phyloP scores from a whole-genome alignment of 2,797 vertebrate genomes.

The Tamandua tetradactyla region DNA sequence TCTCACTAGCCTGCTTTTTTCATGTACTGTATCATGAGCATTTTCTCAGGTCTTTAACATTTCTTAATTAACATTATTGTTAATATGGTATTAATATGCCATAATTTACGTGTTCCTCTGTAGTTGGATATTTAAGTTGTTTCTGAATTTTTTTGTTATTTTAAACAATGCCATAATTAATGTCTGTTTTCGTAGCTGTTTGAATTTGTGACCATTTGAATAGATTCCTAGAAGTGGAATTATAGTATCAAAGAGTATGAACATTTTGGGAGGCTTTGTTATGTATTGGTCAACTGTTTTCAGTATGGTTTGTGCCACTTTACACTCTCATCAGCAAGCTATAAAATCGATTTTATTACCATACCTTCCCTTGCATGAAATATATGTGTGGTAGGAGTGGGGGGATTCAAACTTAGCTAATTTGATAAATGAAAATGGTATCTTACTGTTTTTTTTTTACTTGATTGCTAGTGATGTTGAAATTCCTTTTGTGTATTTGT shows the following conservation, averaged over 20 bases:
- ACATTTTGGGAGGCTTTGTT: background rate
- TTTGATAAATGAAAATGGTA: background rate
- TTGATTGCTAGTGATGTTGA: background rate
- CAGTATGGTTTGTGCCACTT: background rate
- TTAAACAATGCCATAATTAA: background rate
- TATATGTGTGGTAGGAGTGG: accelerated
- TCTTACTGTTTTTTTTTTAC: background rate
- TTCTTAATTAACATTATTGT: conserved; percentile 32
- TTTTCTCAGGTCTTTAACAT: conserved; percentile 6
- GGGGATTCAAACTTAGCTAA: background rate
- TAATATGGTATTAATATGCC: background rate
- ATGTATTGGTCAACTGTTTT: background rate
- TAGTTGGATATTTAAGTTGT: background rate
- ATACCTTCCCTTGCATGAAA: background rate
- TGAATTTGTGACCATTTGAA: background rate
- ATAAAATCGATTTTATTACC: background rate
- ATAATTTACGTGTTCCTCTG: background rate
- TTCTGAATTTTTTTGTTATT: conserved; percentile 9
- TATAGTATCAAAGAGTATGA: background rate
- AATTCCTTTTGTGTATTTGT: conserved; percentile 6
- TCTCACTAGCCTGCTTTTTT: background rate
- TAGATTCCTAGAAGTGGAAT: background rate
- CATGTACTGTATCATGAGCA: background rate
- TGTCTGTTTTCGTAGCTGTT: background rate
- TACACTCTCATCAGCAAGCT: background rate